Conservation (phyloP, 2,113 vertebrate genomes). For the Pachyramphus minor region DNA sequence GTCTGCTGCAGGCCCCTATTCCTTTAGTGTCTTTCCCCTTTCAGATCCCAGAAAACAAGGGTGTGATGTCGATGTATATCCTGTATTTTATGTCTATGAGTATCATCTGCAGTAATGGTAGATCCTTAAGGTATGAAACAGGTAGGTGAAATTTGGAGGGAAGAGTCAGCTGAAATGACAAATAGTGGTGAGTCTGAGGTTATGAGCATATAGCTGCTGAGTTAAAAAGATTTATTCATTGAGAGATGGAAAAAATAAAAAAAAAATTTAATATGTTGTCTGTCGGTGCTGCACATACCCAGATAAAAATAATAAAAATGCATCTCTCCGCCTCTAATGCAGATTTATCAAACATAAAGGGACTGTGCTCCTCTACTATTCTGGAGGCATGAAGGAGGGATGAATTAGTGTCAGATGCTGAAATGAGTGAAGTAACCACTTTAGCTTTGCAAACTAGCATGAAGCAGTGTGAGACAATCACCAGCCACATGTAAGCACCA, state of each 20-base stretch:
- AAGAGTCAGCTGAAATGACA: neutral
- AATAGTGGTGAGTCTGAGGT: neutral
- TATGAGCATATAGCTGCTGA: neutral
- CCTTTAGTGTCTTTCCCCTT: neutral
- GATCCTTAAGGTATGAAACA: neutral
- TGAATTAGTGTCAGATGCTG: neutral
- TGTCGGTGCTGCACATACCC: neutral
- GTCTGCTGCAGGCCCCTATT: neutral
- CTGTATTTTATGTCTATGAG: neutral
- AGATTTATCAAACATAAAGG: neutral
- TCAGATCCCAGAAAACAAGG: neutral
- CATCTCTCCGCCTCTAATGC: neutral
- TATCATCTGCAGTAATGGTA: neutral
- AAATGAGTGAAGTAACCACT: neutral
- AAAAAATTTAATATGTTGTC: neutral
- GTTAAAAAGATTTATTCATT: neutral
- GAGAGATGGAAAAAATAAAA: neutral
- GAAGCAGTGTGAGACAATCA: neutral
- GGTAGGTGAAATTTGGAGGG: neutral
- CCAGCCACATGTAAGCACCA: neutral
- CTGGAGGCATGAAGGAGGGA: neutral
- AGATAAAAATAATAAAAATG: neutral
- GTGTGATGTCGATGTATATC: neutral
- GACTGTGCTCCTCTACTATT: neutral
- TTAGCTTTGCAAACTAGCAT: neutral